Base-by-base conservation (phyloP, 2,113 vertebrate genomes). In the Saguinus imperator region DNA sequence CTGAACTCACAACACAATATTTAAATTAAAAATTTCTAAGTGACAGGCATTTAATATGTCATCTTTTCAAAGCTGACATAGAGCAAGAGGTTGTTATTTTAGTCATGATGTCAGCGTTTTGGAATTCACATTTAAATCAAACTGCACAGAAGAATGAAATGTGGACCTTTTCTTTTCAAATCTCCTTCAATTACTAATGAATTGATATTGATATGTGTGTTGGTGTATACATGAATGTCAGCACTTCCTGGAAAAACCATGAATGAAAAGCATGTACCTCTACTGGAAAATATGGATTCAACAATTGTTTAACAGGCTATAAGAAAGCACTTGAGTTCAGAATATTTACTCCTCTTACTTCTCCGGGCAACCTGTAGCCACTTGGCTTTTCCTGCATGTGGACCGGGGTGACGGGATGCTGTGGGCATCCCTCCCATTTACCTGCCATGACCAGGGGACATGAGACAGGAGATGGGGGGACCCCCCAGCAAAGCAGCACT, bases 401-500 rank as follows among this genome's bases (percentile, higher is more conserved):
- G 11, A 37, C 32, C 1, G 1, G 37, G 25, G 20, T 21, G 12
- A 40, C 8, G 0, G 16, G 75, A 21, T 1, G 16, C 20, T 3
- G 3, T 14, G 35, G 0, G 8, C 0, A 2, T 66, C 76, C 61
- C 35, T 87, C 40, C 23, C 10, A 1, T 21, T n/a, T 25, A 8
- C 18, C 43, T 18, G n/a, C 93, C 32, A 13, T 18, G 32, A 64
- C 29, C 37, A 7, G 9, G 4, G 8, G 1, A 61, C 37, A 0
- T 2, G 8, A 27, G 57, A 23, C 48, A 35, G 82, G 64, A 43
- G 12, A 8, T 16, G 20, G 50, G 0, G 5, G 17, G 32, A 8
- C 13, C 20, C 17, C 35, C 8, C 10, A 8, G 5, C 23, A 1
- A 29, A 17, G 37, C 35, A 5, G 4, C 0, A 4, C 25, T 1